Percentiles rank a stretch among this genome's conserved stretches.
phyloP scores from a whole-genome alignment of 2,797 vertebrate species.

The Cossypha heuglini region DNA sequence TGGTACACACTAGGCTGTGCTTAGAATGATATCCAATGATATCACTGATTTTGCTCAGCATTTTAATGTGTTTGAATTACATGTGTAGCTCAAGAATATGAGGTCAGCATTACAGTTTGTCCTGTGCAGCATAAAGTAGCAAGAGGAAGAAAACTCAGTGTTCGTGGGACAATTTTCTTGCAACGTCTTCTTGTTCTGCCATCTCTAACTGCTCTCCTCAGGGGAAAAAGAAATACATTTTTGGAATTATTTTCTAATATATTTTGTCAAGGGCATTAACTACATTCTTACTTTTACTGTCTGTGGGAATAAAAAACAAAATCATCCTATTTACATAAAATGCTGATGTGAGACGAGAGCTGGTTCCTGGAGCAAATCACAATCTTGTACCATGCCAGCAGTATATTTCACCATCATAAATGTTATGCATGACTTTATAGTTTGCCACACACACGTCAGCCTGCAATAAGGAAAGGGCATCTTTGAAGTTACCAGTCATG shows the following conservation, averaged over 20 bases:
- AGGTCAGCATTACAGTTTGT: neutral
- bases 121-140: neutral
- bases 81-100: neutral
- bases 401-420: neutral
- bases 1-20: neutral
- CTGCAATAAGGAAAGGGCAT: neutral
- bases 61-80: neutral
- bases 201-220: neutral
- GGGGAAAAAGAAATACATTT: neutral
- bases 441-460: neutral
- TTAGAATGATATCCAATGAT: neutral
- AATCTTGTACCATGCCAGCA: neutral
- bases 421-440: neutral
- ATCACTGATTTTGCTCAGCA: neutral
- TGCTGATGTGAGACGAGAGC: neutral
- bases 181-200: neutral
- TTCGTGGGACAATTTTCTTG: neutral
- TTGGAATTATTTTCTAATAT: neutral
- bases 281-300: neutral
- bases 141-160: neutral
- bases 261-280: slow-evolving; percentile 7
- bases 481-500: neutral
- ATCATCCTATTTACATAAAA: slow-evolving; percentile 26
- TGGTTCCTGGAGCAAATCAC: slow-evolving; percentile 1
- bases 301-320: neutral